These are phyloP conservation scores for Napeogenes sylphis DNA, from an alignment of 2,888 invertebrate species.

Conservation along the genomic window DNA sequence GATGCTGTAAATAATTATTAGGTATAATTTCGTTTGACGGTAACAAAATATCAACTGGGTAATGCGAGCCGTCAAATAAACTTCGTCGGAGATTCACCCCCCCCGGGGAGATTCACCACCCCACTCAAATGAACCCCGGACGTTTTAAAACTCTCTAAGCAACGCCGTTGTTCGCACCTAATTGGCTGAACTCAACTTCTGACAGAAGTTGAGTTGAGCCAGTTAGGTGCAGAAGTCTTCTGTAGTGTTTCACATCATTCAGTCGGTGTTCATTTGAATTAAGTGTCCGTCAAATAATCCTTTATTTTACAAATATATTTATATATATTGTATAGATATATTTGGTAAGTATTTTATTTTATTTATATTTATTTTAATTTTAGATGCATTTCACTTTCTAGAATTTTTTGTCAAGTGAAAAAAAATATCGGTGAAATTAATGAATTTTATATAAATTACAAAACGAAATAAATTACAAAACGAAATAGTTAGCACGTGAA, in stretches of 20 bases:
- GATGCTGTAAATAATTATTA: slow-evolving; percentile 10
- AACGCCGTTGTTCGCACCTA: slow-evolving; percentile 8
- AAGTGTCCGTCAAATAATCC: not conserved
- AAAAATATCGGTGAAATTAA: no score
- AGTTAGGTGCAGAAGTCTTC: no score
- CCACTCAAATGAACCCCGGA: no score
- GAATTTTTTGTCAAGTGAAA: not conserved
- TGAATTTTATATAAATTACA: no score
- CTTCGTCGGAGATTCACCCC: slow-evolving; percentile 7
- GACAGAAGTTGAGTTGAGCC: no score
- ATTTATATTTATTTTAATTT: slow-evolving; percentile 2
- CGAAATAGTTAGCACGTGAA: no score
- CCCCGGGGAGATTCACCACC: no score
- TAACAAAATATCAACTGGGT: slow-evolving; percentile 9
- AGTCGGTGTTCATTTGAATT: not conserved
- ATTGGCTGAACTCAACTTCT: slow-evolving; percentile 8
- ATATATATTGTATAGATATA: not conserved
- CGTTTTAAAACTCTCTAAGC: slow-evolving; percentile 9
- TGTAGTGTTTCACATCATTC: slow-evolving; percentile 1
- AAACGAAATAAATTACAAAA: no score
- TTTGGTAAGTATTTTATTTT: not conserved
- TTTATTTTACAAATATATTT: slow-evolving; percentile 1
- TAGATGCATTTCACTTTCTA: not conserved
- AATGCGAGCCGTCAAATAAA: slow-evolving; percentile 11
- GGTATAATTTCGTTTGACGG: slow-evolving; percentile 13